Conservation (phyloP, 2,113 vertebrate species). For the Corythaeola cristata region DNA sequence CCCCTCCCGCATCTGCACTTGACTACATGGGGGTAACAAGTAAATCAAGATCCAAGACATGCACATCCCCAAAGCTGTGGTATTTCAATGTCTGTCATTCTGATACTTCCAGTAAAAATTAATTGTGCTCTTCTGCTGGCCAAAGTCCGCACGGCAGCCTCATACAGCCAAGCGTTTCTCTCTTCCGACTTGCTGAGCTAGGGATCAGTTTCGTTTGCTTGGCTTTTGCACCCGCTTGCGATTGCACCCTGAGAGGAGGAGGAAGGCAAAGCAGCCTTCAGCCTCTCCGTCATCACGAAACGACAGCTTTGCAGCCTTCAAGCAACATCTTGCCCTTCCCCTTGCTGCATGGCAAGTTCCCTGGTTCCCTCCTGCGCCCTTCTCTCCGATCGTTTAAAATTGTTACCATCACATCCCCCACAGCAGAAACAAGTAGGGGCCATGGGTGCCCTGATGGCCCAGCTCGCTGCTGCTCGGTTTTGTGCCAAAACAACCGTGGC, state of each 20-base stretch:
- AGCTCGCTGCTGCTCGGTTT: not conserved
- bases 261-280: not conserved
- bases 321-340: not conserved
- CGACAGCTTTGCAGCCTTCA: not conserved
- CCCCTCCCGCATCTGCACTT: not conserved
- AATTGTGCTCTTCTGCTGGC: not conserved
- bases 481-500: not conserved
- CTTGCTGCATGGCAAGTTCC: not conserved
- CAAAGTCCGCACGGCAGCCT: not conserved
- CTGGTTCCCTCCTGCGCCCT: not conserved
- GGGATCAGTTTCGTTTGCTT: not conserved
- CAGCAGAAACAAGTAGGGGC: not conserved
- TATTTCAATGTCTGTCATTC: not conserved
- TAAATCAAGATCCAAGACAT: not conserved
- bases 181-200: not conserved
- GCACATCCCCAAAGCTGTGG: not conserved
- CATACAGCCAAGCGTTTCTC: not conserved
- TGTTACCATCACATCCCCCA: fast-evolving
- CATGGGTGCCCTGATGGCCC: not conserved
- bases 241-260: not conserved
- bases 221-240: not conserved
- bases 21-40: not conserved
- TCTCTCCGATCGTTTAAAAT: not conserved
- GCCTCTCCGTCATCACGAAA: not conserved
- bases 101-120: not conserved